Base-by-base conservation (phyloP, 2,888 invertebrate species). In the Onthophagus sagittarius region DNA sequence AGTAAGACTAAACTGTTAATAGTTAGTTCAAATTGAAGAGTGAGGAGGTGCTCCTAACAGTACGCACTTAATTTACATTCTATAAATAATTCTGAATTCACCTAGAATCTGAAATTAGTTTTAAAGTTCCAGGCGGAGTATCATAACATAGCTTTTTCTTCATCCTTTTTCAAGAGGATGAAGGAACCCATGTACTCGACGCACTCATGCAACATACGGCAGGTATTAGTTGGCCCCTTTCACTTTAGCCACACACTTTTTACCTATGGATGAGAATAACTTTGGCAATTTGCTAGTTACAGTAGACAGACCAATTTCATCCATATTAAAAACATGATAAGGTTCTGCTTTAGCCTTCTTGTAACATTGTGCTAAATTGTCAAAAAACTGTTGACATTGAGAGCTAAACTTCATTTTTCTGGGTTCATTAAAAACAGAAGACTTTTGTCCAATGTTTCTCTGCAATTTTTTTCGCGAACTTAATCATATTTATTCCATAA, bases 321-420 rank as follows among this genome's bases (percentile, higher is more conserved):
- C 70, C 64, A 74, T 70, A 69, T 65, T 74, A 63, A 69, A 74
- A 5, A 70, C 62, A 13, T 14, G 33, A 62, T 62, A 7, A 64
- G 70, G 53, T 62, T 63, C 32, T 62, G 71, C 53, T 53, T 69
- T 15, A 62, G 71, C 32, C 14, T 71, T 69, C 32, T 65, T 33
- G 15, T 39, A 15, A 33, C 71, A 62, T 69, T 67, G 9, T 9
- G 11, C 11, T 23, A 74, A 15, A 72, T 72, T 74, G 9, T 62
- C 7, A 69, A 77, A 81, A 23, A 23, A 1, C 1, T 3, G 3
- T 23, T 23, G 23, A 23, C 23, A 3, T 23, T 23, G 23, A 1
- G 23, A 63, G 78, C 80, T 73, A 77, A 39, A 63, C 77, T 76
- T 13, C 72, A 75, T 62, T 76, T 64, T 69, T 76, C 72, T 53